A percentile compares a stretch with the other conserved stretches of the same genome.
Evolutionary conservation across 2,113 vertebrate species (phyloP).

Genomic region (Saguinus imperator): DNA sequence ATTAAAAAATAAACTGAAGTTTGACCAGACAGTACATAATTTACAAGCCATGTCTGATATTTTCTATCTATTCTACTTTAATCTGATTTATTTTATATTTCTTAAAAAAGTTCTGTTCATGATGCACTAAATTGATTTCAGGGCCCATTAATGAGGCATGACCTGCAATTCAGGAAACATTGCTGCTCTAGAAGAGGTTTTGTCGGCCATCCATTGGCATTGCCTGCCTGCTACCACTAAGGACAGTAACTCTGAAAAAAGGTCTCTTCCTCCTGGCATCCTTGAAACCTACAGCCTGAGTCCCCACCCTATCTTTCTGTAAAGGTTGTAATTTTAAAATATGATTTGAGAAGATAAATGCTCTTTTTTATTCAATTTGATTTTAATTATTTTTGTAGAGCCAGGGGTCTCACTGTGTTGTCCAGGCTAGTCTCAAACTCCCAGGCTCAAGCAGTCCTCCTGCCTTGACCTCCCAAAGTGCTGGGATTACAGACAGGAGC

Average conservation of each 20-base stretch:
- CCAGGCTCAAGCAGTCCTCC: too few species aligned
- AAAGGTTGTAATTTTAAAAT: not conserved
- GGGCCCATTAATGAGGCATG: not conserved
- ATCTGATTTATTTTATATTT: not conserved
- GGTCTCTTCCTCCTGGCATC: not conserved
- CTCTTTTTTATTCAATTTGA: not conserved
- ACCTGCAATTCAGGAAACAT: not conserved
- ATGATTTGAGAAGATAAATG: not conserved
- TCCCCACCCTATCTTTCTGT: not conserved
- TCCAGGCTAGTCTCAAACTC: too few species aligned
- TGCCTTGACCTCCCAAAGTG: too few species aligned
- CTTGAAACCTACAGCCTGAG: not conserved
- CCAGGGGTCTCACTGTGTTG: too few species aligned
- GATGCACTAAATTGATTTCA: conserved; percentile 19
- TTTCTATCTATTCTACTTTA: not conserved
- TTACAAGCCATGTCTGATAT: accelerated
- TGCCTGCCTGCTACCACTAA: not conserved
- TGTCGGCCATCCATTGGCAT: accelerated
- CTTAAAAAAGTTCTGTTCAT: not conserved
- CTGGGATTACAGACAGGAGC: too few species aligned
- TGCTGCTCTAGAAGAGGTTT: not conserved
- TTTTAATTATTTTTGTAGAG: too few species aligned
- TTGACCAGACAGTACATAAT: accelerated
- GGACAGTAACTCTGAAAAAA: not conserved
- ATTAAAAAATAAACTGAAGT: not conserved